Percentiles rank a stretch among this genome's conserved stretches.
phyloP scores from a whole-genome alignment of 2,888 invertebrate species.

The Stratiomys singularior region DNA sequence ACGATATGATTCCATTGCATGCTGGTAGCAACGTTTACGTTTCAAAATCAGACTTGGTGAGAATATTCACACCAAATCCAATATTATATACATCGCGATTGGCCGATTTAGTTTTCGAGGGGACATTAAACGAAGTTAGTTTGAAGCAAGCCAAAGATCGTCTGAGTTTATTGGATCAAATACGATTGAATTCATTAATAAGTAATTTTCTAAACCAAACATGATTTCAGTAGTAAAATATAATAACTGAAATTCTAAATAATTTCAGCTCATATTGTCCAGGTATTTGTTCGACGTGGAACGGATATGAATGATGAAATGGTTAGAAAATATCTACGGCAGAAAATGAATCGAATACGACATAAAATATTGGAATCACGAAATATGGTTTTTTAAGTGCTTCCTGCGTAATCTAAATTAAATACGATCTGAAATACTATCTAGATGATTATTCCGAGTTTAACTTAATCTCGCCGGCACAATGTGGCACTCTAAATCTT shows the following conservation, averaged over 20 bases:
- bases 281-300: conserved; percentile 61
- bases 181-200: conserved; percentile 60
- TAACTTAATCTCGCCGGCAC: too few species aligned
- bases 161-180: conserved; percentile 56
- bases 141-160: conserved; percentile 55
- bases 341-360: conserved; percentile 58
- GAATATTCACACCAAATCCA: conserved; percentile 61
- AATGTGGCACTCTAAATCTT: too few species aligned
- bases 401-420: too few species aligned
- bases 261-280: conserved; percentile 61
- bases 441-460: too few species aligned
- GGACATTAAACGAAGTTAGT: conserved; percentile 51
- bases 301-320: conserved; percentile 56
- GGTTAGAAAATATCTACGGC: conserved; percentile 59
- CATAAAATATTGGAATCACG: conserved; percentile 18
- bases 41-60: conserved; percentile 60
- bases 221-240: too few species aligned
- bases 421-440: too few species aligned
- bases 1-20: conserved; percentile 60
- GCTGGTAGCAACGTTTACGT: conserved; percentile 62
- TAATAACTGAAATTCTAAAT: not conserved
- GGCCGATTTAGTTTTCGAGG: conserved; percentile 62
- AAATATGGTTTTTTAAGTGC: not conserved
- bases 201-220: too few species aligned
- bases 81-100: conserved; percentile 62